Evolutionary conservation across 1,140 invertebrate species (phyloP).

Genomic region (Lutraria rhynchaena): DNA sequence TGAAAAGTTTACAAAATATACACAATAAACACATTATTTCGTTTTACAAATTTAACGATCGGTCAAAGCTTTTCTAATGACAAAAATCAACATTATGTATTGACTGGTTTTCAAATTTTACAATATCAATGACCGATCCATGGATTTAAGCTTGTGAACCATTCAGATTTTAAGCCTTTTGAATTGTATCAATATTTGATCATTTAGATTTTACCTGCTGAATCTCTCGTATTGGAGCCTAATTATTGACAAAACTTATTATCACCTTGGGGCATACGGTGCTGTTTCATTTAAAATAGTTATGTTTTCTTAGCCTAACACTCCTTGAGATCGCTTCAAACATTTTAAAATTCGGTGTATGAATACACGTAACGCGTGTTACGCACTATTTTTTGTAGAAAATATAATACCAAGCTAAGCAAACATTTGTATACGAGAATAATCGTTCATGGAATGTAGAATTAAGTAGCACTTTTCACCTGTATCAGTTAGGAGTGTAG

Average conservation of each 20-base stretch:
- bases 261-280: not conserved
- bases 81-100: not conserved
- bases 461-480: too few relatives aligned
- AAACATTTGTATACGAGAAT: too few relatives aligned
- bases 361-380: too few relatives aligned
- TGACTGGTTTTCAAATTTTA: not conserved
- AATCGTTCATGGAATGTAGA: too few relatives aligned
- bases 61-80: constrained; percentile 25
- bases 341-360: too few relatives aligned
- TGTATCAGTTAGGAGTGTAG: too few relatives aligned
- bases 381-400: too few relatives aligned
- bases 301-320: too few relatives aligned
- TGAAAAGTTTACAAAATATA: constrained; percentile 32
- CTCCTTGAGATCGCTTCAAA: too few relatives aligned
- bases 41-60: constrained; percentile 24
- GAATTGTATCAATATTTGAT: constrained; percentile 51
- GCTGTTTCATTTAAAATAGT: not conserved
- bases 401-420: too few relatives aligned
- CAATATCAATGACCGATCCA: not conserved
- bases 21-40: constrained; percentile 42
- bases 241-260: constrained; percentile 32
- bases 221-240: constrained; percentile 7
- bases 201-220: constrained; percentile 4
- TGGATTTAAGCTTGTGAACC: constrained; percentile 26
- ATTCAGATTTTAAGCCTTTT: constrained; percentile 32